Evolutionary conservation across 2,888 invertebrate genomes (phyloP).

Genomic region (Diplazon laetatorius): DNA sequence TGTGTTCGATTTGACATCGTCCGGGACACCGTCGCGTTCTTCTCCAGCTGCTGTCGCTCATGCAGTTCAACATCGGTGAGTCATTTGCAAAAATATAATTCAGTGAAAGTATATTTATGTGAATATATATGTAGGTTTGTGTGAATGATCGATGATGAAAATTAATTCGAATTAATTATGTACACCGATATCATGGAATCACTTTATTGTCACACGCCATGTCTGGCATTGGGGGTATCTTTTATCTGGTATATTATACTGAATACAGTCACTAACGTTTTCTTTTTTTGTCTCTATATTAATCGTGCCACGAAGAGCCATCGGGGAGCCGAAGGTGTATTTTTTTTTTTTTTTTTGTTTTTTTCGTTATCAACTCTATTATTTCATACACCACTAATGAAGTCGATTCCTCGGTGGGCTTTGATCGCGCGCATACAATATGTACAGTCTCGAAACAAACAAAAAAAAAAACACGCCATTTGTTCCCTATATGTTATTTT

Average conservation of each 20-base stretch:
- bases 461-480: slow-evolving; percentile 64
- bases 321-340: slow-evolving; percentile 64
- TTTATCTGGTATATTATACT: slow-evolving; percentile 80
- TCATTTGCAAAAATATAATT: not conserved
- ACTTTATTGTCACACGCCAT: slow-evolving; percentile 82
- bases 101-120: not conserved
- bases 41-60: not conserved
- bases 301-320: slow-evolving; percentile 71
- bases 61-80: not conserved
- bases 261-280: slow-evolving; percentile 80
- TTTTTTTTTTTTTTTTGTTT: slow-evolving; percentile 41
- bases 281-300: slow-evolving; percentile 74
- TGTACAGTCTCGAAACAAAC: slow-evolving; percentile 67
- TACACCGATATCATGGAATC: slow-evolving; percentile 79
- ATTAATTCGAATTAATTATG: slow-evolving; percentile 41
- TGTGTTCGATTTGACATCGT: not conserved
- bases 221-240: slow-evolving; percentile 81
- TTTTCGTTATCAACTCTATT: slow-evolving; percentile 56
- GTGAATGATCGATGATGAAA: slow-evolving; percentile 27
- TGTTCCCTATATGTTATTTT: slow-evolving; percentile 67
- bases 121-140: slow-evolving; percentile 12
- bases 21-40: not conserved
- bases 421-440: slow-evolving; percentile 65
- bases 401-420: slow-evolving; percentile 64
- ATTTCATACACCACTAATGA: slow-evolving; percentile 56